phyloP scores from a whole-genome alignment of 1,140 invertebrate species.

The Achroia grisella region DNA sequence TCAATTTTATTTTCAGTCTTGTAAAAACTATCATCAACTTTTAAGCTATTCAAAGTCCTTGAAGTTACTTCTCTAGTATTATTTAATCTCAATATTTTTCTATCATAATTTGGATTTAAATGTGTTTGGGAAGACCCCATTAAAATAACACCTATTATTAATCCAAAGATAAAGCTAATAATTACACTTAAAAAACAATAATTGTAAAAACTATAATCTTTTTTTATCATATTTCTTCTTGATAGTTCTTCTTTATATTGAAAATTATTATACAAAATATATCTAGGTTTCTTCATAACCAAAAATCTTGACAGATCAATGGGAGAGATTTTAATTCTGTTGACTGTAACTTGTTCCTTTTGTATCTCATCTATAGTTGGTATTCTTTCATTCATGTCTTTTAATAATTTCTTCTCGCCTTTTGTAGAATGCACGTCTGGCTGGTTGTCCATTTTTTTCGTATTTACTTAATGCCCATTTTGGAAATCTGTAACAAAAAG shows the following conservation, averaged over 20 bases:
- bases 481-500: conserved; percentile 12
- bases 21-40: conserved; percentile 11
- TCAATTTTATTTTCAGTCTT: conserved; percentile 20
- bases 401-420: neutral
- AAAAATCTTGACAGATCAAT: conserved; percentile 19
- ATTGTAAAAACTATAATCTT: conserved; percentile 45
- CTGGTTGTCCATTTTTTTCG: neutral
- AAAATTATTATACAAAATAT: conserved; percentile 35
- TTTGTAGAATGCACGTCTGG: neutral
- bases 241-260: conserved; percentile 38
- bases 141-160: conserved; percentile 39
- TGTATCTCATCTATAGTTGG: conserved; percentile 30
- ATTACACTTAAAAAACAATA: conserved; percentile 21
- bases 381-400: conserved; percentile 18
- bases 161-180: conserved; percentile 19
- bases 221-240: conserved; percentile 32
- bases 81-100: conserved; percentile 30
- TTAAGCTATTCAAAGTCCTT: conserved; percentile 41
- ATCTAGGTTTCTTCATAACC: conserved; percentile 28
- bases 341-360: conserved; percentile 6
- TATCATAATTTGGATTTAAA: conserved; percentile 21
- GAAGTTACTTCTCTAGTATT: conserved; percentile 20
- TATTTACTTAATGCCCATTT: conserved; percentile 2
- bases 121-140: conserved; percentile 36
- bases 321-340: conserved; percentile 5